These are phyloP conservation scores for Andrena bicolor DNA, from an alignment of 2,888 invertebrate species.

Conservation along the genomic window DNA sequence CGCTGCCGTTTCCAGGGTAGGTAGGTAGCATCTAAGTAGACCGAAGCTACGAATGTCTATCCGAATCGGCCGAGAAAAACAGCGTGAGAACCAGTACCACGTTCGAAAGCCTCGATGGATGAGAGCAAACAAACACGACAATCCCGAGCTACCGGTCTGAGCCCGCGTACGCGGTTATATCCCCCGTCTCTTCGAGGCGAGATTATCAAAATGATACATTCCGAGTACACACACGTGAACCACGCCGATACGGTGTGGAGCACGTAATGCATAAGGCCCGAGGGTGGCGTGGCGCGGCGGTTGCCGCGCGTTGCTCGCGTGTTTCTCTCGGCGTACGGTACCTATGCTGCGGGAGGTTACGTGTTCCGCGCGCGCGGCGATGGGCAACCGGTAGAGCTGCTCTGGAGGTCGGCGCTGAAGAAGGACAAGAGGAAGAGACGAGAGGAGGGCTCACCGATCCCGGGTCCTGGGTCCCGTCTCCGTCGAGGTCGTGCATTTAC, in stretches of 20 bases:
- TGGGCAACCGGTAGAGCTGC: constrained; percentile 13
- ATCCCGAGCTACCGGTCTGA: constrained; percentile 34
- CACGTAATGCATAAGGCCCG: constrained; percentile 52
- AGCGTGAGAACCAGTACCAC: constrained; percentile 25
- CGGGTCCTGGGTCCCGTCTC: constrained; percentile 68
- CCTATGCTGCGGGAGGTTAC: constrained; percentile 52
- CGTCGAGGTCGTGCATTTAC: constrained; percentile 82
- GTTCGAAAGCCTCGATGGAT: not conserved
- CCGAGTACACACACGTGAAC: constrained; percentile 35
- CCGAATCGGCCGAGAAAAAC: not conserved
- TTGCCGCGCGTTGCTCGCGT: constrained; percentile 69
- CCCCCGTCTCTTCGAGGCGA: constrained; percentile 33
- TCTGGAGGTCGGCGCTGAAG: not conserved
- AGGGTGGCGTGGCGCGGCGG: constrained; percentile 34
- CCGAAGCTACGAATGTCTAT: not conserved
- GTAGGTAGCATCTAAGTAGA: not conserved
- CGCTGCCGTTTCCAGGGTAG: too few species aligned
- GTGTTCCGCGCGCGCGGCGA: constrained; percentile 45
- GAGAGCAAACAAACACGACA: constrained; percentile 19
- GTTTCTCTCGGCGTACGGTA: constrained; percentile 70
- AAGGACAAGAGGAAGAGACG: constrained; percentile 29
- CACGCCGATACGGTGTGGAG: constrained; percentile 26
- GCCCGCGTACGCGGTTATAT: constrained; percentile 20
- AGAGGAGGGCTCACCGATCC: constrained; percentile 53
- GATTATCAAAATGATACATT: constrained; percentile 61